phyloP scores from a whole-genome alignment of 2,113 vertebrate species.

The Lichenostomus cassidix region DNA sequence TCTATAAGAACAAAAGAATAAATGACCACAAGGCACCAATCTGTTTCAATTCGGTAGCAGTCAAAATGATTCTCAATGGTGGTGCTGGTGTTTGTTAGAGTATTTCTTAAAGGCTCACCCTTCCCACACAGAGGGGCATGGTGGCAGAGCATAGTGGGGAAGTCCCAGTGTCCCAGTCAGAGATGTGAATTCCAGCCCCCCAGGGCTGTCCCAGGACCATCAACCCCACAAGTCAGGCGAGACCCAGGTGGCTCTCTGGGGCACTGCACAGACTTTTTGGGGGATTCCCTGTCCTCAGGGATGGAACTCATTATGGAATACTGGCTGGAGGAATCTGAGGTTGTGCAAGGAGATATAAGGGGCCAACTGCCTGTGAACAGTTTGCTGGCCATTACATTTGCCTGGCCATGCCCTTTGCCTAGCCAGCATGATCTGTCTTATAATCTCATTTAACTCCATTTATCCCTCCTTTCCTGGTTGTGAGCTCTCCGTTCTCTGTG shows the following conservation, averaged over 20 bases:
- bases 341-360: background rate
- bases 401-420: background rate
- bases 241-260: background rate
- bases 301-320: background rate
- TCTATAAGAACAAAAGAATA: background rate
- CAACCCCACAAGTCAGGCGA: fast-evolving
- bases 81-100: background rate
- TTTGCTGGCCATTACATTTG: fast-evolving
- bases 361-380: background rate
- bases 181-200: fast-evolving
- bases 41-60: background rate
- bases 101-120: background rate
- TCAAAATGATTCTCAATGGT: background rate
- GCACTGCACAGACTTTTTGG: background rate
- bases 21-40: background rate
- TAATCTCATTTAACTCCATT: background rate
- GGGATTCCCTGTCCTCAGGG: background rate
- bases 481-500: background rate
- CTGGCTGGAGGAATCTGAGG: background rate
- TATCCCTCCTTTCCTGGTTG: background rate
- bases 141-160: background rate
- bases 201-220: background rate
- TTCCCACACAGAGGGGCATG: fast-evolving
- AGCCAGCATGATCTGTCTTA: background rate
- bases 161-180: background rate